These are phyloP conservation scores for Peribatodes rhomboidaria DNA, from an alignment of 2,888 invertebrate genomes.

Conservation along the genomic window DNA sequence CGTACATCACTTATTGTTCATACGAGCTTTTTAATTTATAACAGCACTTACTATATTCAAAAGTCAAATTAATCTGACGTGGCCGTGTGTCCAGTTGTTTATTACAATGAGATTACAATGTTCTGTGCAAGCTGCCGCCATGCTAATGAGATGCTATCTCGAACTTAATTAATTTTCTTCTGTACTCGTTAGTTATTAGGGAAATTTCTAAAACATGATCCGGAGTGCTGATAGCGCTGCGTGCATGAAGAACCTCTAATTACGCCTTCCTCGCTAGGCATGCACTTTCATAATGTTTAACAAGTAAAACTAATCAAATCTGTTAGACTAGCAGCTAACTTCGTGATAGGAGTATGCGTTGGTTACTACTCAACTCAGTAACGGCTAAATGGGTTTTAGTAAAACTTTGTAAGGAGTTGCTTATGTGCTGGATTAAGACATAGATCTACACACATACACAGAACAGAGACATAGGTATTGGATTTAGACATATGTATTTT, in stretches of 20 bases:
- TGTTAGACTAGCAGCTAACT: neutral
- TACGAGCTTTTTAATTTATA: slow-evolving; percentile 3
- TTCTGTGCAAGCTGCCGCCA: slow-evolving; percentile 25
- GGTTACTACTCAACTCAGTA: neutral
- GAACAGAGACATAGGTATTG: no score
- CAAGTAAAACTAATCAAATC: neutral
- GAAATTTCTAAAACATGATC: slow-evolving; percentile 34
- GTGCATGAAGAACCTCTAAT: slow-evolving; percentile 13
- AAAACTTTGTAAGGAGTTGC: no score
- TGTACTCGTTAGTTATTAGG: slow-evolving; percentile 31
- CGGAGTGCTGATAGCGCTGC: slow-evolving; percentile 28
- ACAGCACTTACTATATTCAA: slow-evolving; percentile 6
- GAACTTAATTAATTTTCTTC: slow-evolving; percentile 37
- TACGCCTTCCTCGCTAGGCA: slow-evolving; percentile 1
- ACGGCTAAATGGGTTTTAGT: neutral
- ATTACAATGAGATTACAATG: neutral
- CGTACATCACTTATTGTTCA: slow-evolving; percentile 4
- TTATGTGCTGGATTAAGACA: no score
- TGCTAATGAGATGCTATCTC: slow-evolving; percentile 45
- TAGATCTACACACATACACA: no score
- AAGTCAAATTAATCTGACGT: slow-evolving; percentile 12
- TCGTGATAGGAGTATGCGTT: no score
- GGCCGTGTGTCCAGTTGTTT: neutral
- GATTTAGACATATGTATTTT: no score
- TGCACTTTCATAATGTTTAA: slow-evolving; percentile 14